Evolutionary conservation across 2,888 invertebrate species (phyloP).

Genomic region (Xestia xanthographa): DNA sequence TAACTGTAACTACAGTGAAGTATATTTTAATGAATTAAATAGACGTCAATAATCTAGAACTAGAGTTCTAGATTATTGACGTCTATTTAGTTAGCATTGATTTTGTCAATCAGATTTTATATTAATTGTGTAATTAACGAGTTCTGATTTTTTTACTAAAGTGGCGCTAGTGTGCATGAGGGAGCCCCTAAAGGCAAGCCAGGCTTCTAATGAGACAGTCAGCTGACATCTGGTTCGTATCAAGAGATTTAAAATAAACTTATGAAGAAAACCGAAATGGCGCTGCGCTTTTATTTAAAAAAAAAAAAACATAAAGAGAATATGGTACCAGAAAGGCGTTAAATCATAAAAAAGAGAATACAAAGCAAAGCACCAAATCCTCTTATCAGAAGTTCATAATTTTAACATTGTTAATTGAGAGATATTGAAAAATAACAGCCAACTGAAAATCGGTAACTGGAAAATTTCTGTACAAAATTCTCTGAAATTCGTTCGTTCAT

Average conservation of each 20-base stretch:
- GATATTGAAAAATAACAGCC: constrained; percentile 55
- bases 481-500: not conserved
- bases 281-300: not conserved
- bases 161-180: too few relatives aligned
- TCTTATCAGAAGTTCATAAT: constrained; percentile 25
- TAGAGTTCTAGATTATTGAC: too few relatives aligned
- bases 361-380: constrained; percentile 29
- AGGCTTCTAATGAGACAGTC: too few relatives aligned
- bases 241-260: not conserved
- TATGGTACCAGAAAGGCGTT: not conserved
- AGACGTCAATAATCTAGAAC: too few relatives aligned
- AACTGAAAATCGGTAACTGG: constrained; percentile 13
- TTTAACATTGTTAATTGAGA: constrained; percentile 43
- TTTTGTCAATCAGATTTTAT: too few relatives aligned
- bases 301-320: not conserved
- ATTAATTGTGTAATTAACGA: too few relatives aligned
- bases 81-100: too few relatives aligned
- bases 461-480: constrained; percentile 6
- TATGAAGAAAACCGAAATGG: not conserved
- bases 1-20: too few relatives aligned
- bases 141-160: too few relatives aligned
- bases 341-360: constrained; percentile 13
- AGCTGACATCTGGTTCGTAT: too few relatives aligned
- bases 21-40: too few relatives aligned
- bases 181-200: too few relatives aligned